Percentiles rank a stretch among this genome's conserved stretches.
Conservation (phyloP, 2,113 vertebrate species). For the Platanista minor region DNA sequence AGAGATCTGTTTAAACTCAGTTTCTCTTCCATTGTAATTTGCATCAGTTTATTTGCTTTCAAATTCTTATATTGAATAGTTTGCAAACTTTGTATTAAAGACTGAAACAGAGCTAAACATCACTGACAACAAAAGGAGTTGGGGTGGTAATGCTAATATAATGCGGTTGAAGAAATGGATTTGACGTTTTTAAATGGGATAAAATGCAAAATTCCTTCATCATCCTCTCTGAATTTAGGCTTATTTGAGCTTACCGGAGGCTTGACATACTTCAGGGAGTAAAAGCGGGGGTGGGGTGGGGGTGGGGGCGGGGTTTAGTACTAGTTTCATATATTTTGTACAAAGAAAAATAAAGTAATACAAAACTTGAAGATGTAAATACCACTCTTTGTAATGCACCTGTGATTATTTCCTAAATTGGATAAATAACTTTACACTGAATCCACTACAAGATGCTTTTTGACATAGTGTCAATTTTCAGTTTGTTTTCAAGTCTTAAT, state of each 20-base stretch:
- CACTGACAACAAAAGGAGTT: neutral
- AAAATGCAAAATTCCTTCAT: conserved; percentile 23
- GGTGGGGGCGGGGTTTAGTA: neutral
- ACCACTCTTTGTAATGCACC: conserved; percentile 15
- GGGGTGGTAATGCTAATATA: neutral
- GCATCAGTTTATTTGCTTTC: neutral
- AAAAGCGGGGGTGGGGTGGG: neutral
- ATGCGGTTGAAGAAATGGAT: neutral
- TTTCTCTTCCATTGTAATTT: neutral
- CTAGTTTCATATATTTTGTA: neutral
- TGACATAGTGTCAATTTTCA: conserved; percentile 53
- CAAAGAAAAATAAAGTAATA: neutral
- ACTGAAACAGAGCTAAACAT: neutral
- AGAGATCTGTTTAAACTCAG: neutral
- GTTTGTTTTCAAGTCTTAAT: conserved; percentile 61
- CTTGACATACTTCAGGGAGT: neutral
- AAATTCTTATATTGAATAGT: neutral
- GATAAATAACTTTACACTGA: conserved; percentile 51
- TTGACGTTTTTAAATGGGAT: conserved; percentile 45
- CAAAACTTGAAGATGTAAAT: neutral
- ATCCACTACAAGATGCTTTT: conserved; percentile 35
- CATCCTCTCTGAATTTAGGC: conserved; percentile 29
- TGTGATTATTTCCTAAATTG: conserved; percentile 61
- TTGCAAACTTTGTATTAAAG: neutral
- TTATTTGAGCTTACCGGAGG: conserved; percentile 51